Evolutionary conservation across 1,140 invertebrate species (phyloP), one percentile per base, ranked within the genome.

Genomic region (Caenorhabditis latens): DNA sequence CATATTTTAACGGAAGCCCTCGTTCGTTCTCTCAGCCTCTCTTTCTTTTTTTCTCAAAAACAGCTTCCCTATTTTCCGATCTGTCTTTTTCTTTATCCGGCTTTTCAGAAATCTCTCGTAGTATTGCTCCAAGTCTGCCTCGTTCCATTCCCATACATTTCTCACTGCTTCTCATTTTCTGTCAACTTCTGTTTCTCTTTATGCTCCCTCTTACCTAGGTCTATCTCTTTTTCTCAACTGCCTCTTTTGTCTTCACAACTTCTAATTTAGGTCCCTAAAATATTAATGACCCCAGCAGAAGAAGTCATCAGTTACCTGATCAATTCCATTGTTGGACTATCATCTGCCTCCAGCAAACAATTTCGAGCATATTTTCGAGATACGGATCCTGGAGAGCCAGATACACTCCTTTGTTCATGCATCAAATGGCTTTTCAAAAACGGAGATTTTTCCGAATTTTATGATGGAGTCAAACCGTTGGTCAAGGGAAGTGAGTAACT

Each of bases 401-500:
- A 79, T 50, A 79, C 71, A 13, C 71, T 79, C 14, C 7, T 79
- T 53, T 42, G 32, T 14, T 7, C 24, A 0, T 79, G 71, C 19
- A 53, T 79, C 7, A 79, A 50, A 42, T 50, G 46, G 43, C n/a
- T 79, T 50, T 79, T 79, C 40, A 21, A 24, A 24, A 48, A 79
- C 24, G 46, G 71, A 21, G 71, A 79, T 50, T 79, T 79, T n/a
- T 79, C 71, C 1, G 46, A 79, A 0, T 79, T 50, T 5, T 50
- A 79, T 24, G 71, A 79, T 0, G 46, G 53, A 1, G 50, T 79
- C 40, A 53, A 50, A 24, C 0, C 21, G 11, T 50, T 79, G 19
- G 71, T 79, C 0, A 79, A 53, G 50, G 71, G 71, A 53, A 79
- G 71, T 79, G 71, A 79, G 71, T 79, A 21, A 53, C 24, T 79